phyloP scores from a whole-genome alignment of 2,797 vertebrate genomes.

The Crenichthys baileyi region DNA sequence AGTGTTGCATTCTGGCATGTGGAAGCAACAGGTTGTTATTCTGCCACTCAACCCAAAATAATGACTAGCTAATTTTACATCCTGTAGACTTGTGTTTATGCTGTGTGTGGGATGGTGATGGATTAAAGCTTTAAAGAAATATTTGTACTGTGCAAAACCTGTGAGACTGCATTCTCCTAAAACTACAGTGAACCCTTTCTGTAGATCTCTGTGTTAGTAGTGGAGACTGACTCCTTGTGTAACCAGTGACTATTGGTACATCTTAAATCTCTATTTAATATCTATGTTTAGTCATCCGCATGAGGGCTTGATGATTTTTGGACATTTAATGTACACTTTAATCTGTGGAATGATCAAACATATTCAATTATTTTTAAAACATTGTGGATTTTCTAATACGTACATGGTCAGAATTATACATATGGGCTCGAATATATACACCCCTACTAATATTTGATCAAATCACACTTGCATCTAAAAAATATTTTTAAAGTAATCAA shows the following conservation, averaged over 20 bases:
- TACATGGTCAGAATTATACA: background rate
- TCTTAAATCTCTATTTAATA: background rate
- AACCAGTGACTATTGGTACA: background rate
- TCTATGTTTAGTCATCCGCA: background rate
- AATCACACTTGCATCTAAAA: background rate
- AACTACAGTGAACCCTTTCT: constrained; percentile 39
- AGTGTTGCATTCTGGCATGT: constrained; percentile 87
- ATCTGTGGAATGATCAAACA: background rate
- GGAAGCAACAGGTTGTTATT: constrained; percentile 93
- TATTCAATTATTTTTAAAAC: background rate
- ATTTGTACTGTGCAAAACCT: constrained; percentile 37
- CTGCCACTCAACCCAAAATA: constrained; percentile 8
- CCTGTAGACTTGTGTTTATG: background rate
- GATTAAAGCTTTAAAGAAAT: constrained; percentile 16
- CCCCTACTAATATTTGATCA: background rate
- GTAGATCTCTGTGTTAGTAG: constrained; percentile 3
- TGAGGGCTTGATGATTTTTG: background rate
- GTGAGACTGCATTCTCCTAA: constrained; percentile 62
- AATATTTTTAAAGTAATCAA: background rate
- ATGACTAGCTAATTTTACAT: constrained; percentile 1
- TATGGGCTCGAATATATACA: background rate
- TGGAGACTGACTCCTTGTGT: background rate
- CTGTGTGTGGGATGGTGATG: background rate
- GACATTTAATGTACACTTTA: background rate
- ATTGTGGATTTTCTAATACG: background rate